Percentiles rank a stretch among this genome's conserved stretches.
phyloP scores from a whole-genome alignment of 2,888 invertebrate species.

The Acrobeloides nanus region DNA sequence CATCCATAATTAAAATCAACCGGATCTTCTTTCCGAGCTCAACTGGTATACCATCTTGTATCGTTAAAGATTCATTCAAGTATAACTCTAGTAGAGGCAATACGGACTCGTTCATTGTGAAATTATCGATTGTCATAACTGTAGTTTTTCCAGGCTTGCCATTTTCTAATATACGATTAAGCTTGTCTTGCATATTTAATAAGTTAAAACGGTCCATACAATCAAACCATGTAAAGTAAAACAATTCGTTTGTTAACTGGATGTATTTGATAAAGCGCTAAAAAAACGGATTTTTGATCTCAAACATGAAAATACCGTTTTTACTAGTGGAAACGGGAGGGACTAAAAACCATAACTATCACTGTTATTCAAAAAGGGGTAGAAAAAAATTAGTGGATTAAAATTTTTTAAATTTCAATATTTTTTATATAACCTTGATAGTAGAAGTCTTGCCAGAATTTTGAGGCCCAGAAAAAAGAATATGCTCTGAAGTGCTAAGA shows the following conservation, averaged over 20 bases:
- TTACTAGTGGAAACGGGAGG: no score
- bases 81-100: conserved; percentile 38
- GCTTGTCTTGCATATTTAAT: conserved; percentile 30
- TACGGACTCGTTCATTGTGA: conserved; percentile 29
- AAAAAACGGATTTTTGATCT: no score
- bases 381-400: no score
- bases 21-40: conserved; percentile 9
- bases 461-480: conserved; percentile 34
- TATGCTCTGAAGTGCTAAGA: conserved; percentile 23
- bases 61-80: conserved; percentile 31
- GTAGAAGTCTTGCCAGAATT: conserved; percentile 36
- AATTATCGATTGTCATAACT: conserved; percentile 20
- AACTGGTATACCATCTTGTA: conserved; percentile 1
- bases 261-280: no score
- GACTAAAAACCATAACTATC: no score
- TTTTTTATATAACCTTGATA: conserved; percentile 32
- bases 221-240: no score
- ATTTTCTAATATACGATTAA: conserved; percentile 14
- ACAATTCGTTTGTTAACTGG: no score
- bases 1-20: conserved; percentile 36
- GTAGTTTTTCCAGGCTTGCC: conserved; percentile 2
- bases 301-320: no score
- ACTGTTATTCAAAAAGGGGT: no score
- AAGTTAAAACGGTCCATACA: conserved; percentile 30
- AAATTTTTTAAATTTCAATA: no score